Conservation (phyloP, 2,797 vertebrate species). For the Lagodon rhomboides region DNA sequence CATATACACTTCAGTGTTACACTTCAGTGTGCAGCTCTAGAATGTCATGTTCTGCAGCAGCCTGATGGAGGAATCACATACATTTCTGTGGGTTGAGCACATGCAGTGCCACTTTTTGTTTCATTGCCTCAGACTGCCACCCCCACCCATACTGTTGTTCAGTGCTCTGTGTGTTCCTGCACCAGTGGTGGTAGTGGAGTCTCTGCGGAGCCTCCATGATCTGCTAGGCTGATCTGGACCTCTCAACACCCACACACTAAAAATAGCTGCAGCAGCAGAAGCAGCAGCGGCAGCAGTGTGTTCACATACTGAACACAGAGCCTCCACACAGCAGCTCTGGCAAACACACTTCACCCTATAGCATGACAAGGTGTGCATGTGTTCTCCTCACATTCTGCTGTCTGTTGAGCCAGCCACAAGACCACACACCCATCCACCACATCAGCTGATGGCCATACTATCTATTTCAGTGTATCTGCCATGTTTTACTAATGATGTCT, state of each 20-base stretch:
- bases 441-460: not conserved
- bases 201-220: conserved; percentile 53
- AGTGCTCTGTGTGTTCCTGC: conserved; percentile 23
- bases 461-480: not conserved
- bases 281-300: conserved; percentile 23
- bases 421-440: not conserved
- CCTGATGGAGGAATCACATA: not conserved
- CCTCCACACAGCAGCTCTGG: conserved; percentile 26
- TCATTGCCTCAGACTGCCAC: conserved; percentile 21
- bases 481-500: not conserved
- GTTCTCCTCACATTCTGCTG: not conserved
- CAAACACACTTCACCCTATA: conserved; percentile 18
- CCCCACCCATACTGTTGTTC: conserved; percentile 3
- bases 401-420: not conserved
- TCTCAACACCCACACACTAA: conserved; percentile 67
- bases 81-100: not conserved
- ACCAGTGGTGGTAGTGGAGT: conserved; percentile 32
- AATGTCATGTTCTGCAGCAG: not conserved
- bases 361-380: conserved; percentile 6
- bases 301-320: conserved; percentile 30
- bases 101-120: conserved; percentile 14
- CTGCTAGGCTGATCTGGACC: conserved; percentile 62
- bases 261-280: conserved; percentile 55
- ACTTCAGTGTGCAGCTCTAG: not conserved
- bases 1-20: too few relatives aligned